A percentile compares a stretch with the other conserved stretches of the same genome.
These are phyloP conservation scores for Rana temporaria DNA, from an alignment of 2,113 vertebrate species.

Conservation along the genomic window DNA sequence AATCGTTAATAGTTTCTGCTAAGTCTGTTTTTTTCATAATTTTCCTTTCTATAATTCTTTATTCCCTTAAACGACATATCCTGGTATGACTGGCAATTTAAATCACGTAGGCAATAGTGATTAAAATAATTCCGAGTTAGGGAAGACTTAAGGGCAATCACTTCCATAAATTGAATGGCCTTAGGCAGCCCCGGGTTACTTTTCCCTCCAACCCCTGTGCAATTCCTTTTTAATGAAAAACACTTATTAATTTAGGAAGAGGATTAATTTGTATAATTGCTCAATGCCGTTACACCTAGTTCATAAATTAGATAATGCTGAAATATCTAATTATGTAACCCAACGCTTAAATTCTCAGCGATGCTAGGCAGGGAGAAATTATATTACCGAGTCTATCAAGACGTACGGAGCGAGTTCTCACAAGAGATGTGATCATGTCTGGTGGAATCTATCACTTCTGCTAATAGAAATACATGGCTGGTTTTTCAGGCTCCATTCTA, in stretches of 20 bases:
- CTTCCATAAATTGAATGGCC: slow-evolving; percentile 52
- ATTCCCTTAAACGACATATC: neutral
- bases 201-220: slow-evolving; percentile 37
- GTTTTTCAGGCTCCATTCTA: too few species aligned
- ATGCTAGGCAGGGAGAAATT: slow-evolving; percentile 48
- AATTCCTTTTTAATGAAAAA: slow-evolving; percentile 58
- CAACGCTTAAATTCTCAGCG: slow-evolving; percentile 56
- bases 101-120: slow-evolving; percentile 37
- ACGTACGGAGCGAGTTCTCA: slow-evolving; percentile 35
- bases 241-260: slow-evolving; percentile 59
- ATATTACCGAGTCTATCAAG: slow-evolving; percentile 55
- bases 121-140: slow-evolving; percentile 56
- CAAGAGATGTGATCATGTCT: slow-evolving; percentile 38
- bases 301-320: slow-evolving; percentile 58
- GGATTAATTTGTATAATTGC: slow-evolving; percentile 57
- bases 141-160: slow-evolving; percentile 51
- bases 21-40: neutral
- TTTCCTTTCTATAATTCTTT: slow-evolving; percentile 16
- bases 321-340: slow-evolving; percentile 56
- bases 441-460: slow-evolving; percentile 49
- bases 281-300: slow-evolving; percentile 53
- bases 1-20: slow-evolving; percentile 4
- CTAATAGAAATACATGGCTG: neutral
- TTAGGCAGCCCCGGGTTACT: slow-evolving; percentile 38
- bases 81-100: slow-evolving; percentile 47